Evolutionary conservation across 2,888 invertebrate species (phyloP), one percentile per base, ranked within the genome.

Genomic region (Chrysotoxum bicinctum): DNA sequence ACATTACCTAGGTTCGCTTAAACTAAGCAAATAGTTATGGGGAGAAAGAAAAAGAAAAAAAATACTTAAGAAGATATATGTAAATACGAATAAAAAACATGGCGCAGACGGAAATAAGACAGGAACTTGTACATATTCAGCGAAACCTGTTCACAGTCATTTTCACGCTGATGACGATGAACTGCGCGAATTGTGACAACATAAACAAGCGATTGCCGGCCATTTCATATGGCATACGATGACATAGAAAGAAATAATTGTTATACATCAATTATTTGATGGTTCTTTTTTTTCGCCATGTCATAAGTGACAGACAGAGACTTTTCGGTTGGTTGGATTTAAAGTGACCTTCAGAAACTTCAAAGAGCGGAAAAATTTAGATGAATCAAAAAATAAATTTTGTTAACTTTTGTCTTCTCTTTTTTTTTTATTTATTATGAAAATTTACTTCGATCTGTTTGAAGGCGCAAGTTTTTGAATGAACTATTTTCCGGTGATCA

Each of bases 111-210:
- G 50, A 76, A 45, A 68, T 52, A 60, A 60, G 66, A 48, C 75
- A 69, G 64, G 35, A 69, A 62, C 69, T 66, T 14, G 50, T 50
- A 3, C 26, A 26, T 26, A 64, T 64, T 70, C 14, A 56, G 21
- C 32, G 9, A 66, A 82, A 77, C 82, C 73, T n/a, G 77, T 82
- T 73, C 62, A n/a, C 54, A 37, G 68, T 23, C n/a, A 72, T 54
- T 81, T 76, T 5, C 32, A 56, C 21, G 19, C 3, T 14, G 10
- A 35, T 16, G 21, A n/a, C 40, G 16, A 19, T 60, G 58, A 75
- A 45, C 54, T 40, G 35, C 66, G 48, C 32, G 40, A 54, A 30
- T 30, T 16, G n/a, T 50, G 50, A 26, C 21, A 48, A n/a, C 16
- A 8, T 32, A 14, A 16, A 37, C 6, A 45, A 26, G 19, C 30